Percentiles rank a stretch among this genome's conserved stretches.
phyloP scores from a whole-genome alignment of 1,140 invertebrate genomes.

The Drosophila orena region DNA sequence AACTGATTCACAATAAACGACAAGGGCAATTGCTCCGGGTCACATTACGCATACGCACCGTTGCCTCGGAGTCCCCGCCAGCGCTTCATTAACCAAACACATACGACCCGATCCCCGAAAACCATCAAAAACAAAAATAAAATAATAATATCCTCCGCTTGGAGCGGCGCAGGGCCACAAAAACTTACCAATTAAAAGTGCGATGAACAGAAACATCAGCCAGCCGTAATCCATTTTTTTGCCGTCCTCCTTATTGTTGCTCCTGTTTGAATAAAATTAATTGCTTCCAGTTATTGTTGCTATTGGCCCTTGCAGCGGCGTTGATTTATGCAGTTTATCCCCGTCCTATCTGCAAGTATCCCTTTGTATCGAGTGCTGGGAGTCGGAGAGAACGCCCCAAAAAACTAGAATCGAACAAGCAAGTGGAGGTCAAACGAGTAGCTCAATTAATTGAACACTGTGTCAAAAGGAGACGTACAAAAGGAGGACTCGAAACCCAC shows the following conservation, averaged over 20 bases:
- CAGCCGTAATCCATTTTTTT: conserved; percentile 77
- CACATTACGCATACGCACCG: conserved; percentile 56
- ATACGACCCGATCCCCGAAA: conserved; percentile 17
- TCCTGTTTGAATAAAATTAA: conserved; percentile 65
- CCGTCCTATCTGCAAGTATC: conserved; percentile 17
- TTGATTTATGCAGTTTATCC: conserved; percentile 43
- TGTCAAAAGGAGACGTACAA: conserved; percentile 57
- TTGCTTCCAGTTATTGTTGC: conserved; percentile 61
- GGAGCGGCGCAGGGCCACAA: conserved; percentile 17
- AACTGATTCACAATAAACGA: conserved; percentile 52
- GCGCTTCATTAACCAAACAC: conserved; percentile 51
- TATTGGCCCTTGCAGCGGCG: conserved; percentile 36
- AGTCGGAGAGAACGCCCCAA: conserved; percentile 24
- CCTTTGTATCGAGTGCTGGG: conserved; percentile 31
- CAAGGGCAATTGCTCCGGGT: conserved; percentile 39
- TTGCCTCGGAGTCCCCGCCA: conserved; percentile 31
- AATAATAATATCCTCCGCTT: conserved; percentile 31
- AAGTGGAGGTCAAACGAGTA: conserved; percentile 48
- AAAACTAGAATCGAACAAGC: conserved; percentile 50
- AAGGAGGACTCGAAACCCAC: conserved; percentile 13
- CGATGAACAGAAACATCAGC: conserved; percentile 63
- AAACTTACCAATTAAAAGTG: conserved; percentile 74
- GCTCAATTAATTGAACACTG: conserved; percentile 73
- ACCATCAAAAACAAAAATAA: conserved; percentile 34
- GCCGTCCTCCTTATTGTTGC: conserved; percentile 31